Evolutionary conservation across 2,888 invertebrate genomes (phyloP).

Genomic region (Mayetiola destructor): DNA sequence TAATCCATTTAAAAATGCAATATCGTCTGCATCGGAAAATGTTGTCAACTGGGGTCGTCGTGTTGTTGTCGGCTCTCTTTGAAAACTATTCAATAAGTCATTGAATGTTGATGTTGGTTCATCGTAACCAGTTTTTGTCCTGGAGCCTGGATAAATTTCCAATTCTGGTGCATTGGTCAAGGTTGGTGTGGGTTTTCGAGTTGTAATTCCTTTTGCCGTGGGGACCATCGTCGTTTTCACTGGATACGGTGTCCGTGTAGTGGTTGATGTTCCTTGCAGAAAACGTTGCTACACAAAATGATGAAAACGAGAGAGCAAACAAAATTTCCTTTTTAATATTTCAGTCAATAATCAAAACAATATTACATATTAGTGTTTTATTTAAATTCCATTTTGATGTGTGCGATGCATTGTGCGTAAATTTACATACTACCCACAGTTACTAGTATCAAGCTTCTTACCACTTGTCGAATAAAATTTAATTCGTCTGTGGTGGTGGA

Average conservation of each 20-base stretch:
- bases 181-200: constrained; percentile 20
- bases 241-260: constrained; percentile 23
- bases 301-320: background rate
- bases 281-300: background rate
- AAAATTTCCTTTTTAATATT: no score
- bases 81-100: constrained; percentile 18
- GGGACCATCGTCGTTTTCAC: constrained; percentile 27
- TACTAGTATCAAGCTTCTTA: no score
- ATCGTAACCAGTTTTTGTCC: background rate
- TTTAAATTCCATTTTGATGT: no score
- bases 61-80: constrained; percentile 26
- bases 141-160: background rate
- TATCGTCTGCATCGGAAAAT: constrained; percentile 41
- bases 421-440: no score
- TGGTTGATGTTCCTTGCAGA: constrained; percentile 17
- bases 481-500: constrained; percentile 13
- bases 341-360: background rate
- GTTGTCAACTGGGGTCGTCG: constrained; percentile 33
- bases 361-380: no score
- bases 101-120: constrained; percentile 14
- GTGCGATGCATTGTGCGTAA: no score
- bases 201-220: constrained; percentile 25
- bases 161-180: constrained; percentile 14
- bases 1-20: constrained; percentile 45
- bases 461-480: constrained; percentile 15